Conservation (phyloP, 2,888 invertebrate species). For the Vandiemenella viatica region DNA sequence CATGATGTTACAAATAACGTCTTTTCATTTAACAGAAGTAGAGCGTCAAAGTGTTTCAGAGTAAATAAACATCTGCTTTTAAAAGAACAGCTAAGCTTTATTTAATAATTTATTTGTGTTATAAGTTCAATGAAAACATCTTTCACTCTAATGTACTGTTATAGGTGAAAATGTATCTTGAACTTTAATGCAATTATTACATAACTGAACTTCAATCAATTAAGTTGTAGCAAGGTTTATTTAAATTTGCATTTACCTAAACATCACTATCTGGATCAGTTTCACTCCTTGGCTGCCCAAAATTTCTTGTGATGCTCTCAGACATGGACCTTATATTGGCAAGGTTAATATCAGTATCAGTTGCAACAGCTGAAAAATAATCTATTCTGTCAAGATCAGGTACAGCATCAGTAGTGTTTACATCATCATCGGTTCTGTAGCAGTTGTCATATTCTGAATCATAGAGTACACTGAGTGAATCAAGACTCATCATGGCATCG, state of each 20-base stretch:
- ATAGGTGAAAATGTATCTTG: not conserved
- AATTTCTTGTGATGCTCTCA: conserved; percentile 60
- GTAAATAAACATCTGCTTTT: not conserved
- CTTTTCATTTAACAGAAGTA: not conserved
- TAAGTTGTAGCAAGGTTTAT: not conserved
- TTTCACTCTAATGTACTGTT: no score
- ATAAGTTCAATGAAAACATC: not conserved
- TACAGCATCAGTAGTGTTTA: conserved; percentile 11
- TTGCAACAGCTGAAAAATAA: conserved; percentile 21
- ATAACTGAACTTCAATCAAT: not conserved
- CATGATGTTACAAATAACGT: no score
- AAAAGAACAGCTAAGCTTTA: not conserved
- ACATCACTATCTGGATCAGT: conserved; percentile 53
- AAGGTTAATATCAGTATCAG: conserved; percentile 42
- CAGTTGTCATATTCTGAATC: conserved; percentile 58
- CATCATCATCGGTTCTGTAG: conserved; percentile 31
- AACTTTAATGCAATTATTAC: not conserved
- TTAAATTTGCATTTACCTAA: not conserved
- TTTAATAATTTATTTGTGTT: not conserved
- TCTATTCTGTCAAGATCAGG: conserved; percentile 16
- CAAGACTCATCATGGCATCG: conserved; percentile 58
- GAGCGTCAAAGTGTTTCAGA: not conserved
- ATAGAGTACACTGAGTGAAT: conserved; percentile 70
- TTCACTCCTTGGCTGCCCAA: conserved; percentile 51
- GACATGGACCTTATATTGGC: conserved; percentile 61